phyloP scores from a whole-genome alignment of 2,888 invertebrate species.

The Rhaphigaster nebulosa region DNA sequence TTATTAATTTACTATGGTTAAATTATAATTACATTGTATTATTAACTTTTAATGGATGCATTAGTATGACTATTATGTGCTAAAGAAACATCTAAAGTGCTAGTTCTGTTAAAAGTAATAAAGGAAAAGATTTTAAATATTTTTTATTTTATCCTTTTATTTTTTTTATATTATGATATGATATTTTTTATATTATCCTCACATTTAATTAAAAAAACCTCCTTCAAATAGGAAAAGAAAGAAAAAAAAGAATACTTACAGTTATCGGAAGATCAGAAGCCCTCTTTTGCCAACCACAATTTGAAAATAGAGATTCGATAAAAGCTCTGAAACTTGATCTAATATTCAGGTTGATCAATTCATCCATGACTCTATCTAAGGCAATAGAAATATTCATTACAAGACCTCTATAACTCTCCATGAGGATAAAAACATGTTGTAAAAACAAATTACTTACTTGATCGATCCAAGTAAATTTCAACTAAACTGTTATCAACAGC shows the following conservation, averaged over 20 bases:
- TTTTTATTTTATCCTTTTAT: too few species aligned
- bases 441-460: constrained; percentile 73
- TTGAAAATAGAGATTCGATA: constrained; percentile 63
- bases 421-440: background rate
- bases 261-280: constrained; percentile 65
- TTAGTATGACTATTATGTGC: too few species aligned
- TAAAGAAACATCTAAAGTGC: too few species aligned
- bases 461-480: constrained; percentile 80
- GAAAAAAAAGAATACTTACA: constrained; percentile 59
- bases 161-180: too few species aligned
- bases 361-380: constrained; percentile 65
- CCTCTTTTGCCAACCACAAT: constrained; percentile 64
- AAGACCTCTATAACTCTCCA: background rate
- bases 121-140: too few species aligned
- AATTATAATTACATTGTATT: too few species aligned
- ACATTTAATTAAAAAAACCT: background rate
- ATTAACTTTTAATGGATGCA: too few species aligned
- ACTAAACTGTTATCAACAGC: constrained; percentile 72
- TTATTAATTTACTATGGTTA: too few species aligned
- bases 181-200: background rate
- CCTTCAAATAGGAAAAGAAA: background rate
- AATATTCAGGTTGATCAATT: constrained; percentile 64
- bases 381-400: constrained; percentile 63
- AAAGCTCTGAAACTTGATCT: constrained; percentile 64
- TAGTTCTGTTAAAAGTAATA: too few species aligned